Percentiles rank a stretch among this genome's conserved stretches.
phyloP scores from a whole-genome alignment of 2,888 invertebrate species.

The Meliscaeva auricollis region DNA sequence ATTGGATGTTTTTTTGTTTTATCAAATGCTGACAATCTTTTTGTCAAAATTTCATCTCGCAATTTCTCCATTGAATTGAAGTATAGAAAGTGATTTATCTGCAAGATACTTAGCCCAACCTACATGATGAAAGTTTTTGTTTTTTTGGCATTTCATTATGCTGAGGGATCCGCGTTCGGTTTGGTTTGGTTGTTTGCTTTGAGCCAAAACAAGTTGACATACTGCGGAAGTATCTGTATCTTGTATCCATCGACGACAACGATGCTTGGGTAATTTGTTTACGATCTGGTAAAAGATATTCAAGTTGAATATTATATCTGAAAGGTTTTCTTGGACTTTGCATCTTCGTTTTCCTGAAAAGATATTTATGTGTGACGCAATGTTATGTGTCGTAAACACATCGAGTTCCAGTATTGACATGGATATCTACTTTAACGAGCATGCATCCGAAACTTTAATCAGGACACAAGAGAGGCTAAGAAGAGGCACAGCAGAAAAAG shows the following conservation, averaged over 20 bases:
- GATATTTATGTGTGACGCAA: constrained; percentile 48
- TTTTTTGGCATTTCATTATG: constrained; percentile 1
- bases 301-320: neutral
- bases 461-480: constrained; percentile 15
- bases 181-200: neutral
- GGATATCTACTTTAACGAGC: constrained; percentile 38
- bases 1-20: neutral
- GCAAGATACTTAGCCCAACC: constrained; percentile 20
- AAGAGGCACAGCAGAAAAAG: too few relatives aligned
- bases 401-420: constrained; percentile 41
- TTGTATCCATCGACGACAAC: constrained; percentile 16
- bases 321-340: constrained; percentile 34
- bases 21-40: constrained; percentile 42
- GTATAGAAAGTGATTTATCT: constrained; percentile 54
- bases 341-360: constrained; percentile 25
- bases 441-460: constrained; percentile 57
- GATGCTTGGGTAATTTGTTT: constrained; percentile 27
- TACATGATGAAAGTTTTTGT: neutral
- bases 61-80: constrained; percentile 35
- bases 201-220: constrained; percentile 37
- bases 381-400: constrained; percentile 31
- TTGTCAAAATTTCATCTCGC: constrained; percentile 21
- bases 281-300: constrained; percentile 18
- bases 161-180: neutral
- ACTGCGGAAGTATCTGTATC: constrained; percentile 58